Base-by-base conservation (phyloP, 92 coral and sea anemone genomes). In the Epizoanthus fatuus region DNA sequence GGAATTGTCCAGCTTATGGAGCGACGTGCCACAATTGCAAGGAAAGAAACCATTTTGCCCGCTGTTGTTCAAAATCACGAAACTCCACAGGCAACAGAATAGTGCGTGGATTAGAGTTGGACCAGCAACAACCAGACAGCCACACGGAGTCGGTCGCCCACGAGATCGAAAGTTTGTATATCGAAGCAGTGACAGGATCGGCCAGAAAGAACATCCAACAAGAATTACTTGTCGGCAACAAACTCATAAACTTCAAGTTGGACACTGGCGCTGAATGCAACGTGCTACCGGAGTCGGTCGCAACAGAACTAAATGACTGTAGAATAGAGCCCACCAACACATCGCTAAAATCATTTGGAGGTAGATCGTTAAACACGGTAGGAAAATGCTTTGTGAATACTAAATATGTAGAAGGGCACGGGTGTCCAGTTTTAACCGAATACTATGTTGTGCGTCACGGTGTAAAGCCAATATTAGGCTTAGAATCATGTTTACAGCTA, bases 181-280 rank as follows among this genome's bases (percentile, higher is more conserved):
- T 79, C 47, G 72, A 63, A 42, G 84, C 47, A 79, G 52, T 79
- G 64, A 69, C 56, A 67, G 68, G 68, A 64, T 53, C 63, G 15
- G 49, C 51, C 9, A 67, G 49, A 81, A 54, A 59, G 87, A 69
- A 83, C 87, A 69, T 83, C 69, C 80, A 63, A 65, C 72, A 59
- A 53, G 87, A 83, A 4, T 15, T 83, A 56, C 19, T 83, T 6
- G 87, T 70, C 53, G 60, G 72, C 71, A 20, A 83, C 69, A 70
- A 29, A 65, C 87, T 47, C 44, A 56, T 76, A 35, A 86, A 16
- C 29, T 86, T 86, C 54, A 75, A 86, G 53, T 71, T 86, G 8
- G 78, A 86, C 81, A 86, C 67, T 14, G 89, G 89, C 55, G 84
- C 79, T 15, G 89, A 86, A 65, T 66, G 84, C 75, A 75, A 75